These are phyloP conservation scores for Nesometra sesokonis DNA, from an alignment of 35 echinoderm and acorn worm genomes.

Conservation along the genomic window DNA sequence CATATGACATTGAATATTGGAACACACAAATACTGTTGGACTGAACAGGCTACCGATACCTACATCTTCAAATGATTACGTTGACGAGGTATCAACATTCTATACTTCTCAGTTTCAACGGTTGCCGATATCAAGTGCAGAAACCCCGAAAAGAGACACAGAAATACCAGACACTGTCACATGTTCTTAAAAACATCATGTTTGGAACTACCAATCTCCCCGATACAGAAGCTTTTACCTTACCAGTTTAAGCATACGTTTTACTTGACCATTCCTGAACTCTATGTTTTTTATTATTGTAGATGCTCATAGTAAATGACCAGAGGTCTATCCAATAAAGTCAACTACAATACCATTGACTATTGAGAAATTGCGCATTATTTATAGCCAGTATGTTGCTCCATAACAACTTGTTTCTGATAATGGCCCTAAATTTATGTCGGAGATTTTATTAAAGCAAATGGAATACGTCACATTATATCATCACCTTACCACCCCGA, in stretches of 20 bases:
- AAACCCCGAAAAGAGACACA: constrained; percentile 5
- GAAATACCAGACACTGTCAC: background rate
- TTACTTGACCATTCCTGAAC: constrained; percentile 11
- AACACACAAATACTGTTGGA: constrained; percentile 25
- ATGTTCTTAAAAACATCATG: background rate
- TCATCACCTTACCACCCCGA: constrained; percentile 11
- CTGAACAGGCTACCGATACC: constrained; percentile 8
- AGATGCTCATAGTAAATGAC: constrained; percentile 8
- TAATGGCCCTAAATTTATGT: constrained; percentile 5
- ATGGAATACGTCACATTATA: constrained; percentile 2
- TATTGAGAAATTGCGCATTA: background rate
- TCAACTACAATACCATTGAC: background rate
- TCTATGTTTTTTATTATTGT: constrained; percentile 22
- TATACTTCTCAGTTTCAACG: no score
- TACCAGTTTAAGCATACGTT: background rate
- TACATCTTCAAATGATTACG: no score
- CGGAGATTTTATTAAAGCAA: constrained; percentile 1
- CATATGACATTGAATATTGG: constrained; percentile 17
- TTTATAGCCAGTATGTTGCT: background rate
- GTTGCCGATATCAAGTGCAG: no score
- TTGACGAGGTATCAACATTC: no score
- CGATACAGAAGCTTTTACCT: no score
- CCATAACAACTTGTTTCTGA: background rate
- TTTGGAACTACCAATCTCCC: no score
- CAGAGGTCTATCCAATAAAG: background rate